phyloP scores from a whole-genome alignment of 2,888 invertebrate species.

The Crocallis elinguaria region DNA sequence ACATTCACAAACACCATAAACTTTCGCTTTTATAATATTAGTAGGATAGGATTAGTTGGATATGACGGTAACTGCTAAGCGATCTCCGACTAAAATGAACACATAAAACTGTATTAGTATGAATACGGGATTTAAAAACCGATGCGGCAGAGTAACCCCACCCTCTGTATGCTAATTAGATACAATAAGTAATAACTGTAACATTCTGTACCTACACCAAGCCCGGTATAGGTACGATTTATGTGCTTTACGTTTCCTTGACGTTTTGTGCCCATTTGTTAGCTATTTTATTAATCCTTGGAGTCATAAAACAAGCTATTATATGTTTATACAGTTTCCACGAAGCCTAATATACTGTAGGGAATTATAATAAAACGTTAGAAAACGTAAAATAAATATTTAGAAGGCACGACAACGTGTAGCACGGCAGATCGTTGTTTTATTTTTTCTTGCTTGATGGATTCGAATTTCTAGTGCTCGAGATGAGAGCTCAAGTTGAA shows the following conservation, averaged over 20 bases:
- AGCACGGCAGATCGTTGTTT: too few relatives aligned
- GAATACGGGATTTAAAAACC: slow-evolving; percentile 17
- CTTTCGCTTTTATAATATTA: too few relatives aligned
- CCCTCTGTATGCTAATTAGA: slow-evolving; percentile 34
- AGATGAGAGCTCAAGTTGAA: too few relatives aligned
- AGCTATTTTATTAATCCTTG: slow-evolving; percentile 3
- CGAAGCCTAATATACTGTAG: neutral
- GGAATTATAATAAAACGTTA: too few relatives aligned
- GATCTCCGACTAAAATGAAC: neutral
- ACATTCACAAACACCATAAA: too few relatives aligned
- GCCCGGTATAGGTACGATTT: slow-evolving; percentile 26
- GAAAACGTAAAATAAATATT: too few relatives aligned
- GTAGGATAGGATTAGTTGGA: too few relatives aligned
- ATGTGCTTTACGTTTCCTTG: slow-evolving; percentile 27
- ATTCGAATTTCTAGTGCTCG: too few relatives aligned
- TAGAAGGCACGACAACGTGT: too few relatives aligned
- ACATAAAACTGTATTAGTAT: neutral
- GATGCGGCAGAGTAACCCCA: slow-evolving; percentile 18
- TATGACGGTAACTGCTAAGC: too few relatives aligned
- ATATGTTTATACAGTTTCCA: neutral
- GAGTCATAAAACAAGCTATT: neutral
- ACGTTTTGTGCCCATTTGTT: slow-evolving; percentile 11
- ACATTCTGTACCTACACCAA: slow-evolving; percentile 32
- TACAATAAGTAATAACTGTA: slow-evolving; percentile 33
- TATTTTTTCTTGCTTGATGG: too few relatives aligned